phyloP scores from a whole-genome alignment of 2,888 invertebrate genomes.

The Drosophila mulleri region DNA sequence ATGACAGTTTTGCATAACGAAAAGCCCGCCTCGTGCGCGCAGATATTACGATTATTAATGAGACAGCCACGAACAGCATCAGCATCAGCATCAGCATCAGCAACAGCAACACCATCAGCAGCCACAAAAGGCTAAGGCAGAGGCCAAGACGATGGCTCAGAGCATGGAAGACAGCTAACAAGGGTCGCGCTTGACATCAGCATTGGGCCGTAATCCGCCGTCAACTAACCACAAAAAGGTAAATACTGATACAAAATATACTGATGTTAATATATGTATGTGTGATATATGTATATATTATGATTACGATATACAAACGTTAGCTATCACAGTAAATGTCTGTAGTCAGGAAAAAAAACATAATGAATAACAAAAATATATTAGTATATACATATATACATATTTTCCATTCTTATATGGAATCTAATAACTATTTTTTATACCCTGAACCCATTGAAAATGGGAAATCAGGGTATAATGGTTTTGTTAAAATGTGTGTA shows the following conservation, averaged over 20 bases:
- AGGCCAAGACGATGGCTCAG: conserved; percentile 14
- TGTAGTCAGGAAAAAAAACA: too few relatives aligned
- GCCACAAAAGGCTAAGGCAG: conserved; percentile 51
- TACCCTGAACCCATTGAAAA: too few relatives aligned
- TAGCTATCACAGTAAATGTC: not conserved
- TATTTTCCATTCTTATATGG: too few relatives aligned
- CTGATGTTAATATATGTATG: not conserved
- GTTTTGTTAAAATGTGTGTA: too few relatives aligned
- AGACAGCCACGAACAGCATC: conserved; percentile 59
- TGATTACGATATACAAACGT: not conserved
- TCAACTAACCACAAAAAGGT: conserved; percentile 9
- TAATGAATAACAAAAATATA: too few relatives aligned
- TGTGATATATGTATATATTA: not conserved
- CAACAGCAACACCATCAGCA: conserved; percentile 44
- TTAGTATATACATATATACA: too few relatives aligned
- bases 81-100: conserved; percentile 15
- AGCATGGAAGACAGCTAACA: conserved; percentile 19
- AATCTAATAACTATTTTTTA: too few relatives aligned
- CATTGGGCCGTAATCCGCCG: not conserved
- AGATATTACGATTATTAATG: conserved; percentile 77
- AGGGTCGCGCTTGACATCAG: conserved; percentile 25
- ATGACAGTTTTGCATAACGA: conserved; percentile 79
- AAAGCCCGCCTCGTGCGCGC: conserved; percentile 43
- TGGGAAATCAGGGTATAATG: too few relatives aligned
- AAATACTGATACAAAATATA: not conserved